A percentile compares a stretch with the other conserved stretches of the same genome.
phyloP scores from a whole-genome alignment of 2,888 invertebrate genomes.

The Meteorus colon region DNA sequence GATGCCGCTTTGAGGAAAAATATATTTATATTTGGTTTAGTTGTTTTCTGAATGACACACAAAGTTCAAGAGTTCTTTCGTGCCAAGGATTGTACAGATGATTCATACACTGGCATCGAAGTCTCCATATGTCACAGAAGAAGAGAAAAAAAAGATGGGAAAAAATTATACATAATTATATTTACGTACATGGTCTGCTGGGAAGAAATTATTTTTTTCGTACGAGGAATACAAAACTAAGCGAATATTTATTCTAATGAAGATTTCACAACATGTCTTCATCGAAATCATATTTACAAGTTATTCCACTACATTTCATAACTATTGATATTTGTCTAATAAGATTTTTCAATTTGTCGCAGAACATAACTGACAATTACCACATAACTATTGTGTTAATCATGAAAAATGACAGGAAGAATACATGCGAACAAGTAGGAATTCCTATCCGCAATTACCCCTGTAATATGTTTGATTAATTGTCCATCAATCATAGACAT shows the following conservation, averaged over 20 bases:
- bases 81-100: conserved; percentile 22
- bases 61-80: conserved; percentile 31
- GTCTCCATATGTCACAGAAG: not conserved
- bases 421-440: not conserved
- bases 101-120: conserved; percentile 25
- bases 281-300: not conserved
- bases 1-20: not conserved
- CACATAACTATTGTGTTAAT: not conserved
- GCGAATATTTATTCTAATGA: not conserved
- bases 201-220: not conserved
- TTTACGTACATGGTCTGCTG: not conserved
- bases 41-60: conserved; percentile 13
- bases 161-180: conserved; percentile 14
- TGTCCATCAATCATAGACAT: conserved; percentile 1
- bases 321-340: not conserved
- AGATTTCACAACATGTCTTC: not conserved
- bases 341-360: not conserved
- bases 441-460: not conserved
- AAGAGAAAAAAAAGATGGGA: not conserved
- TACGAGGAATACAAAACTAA: not conserved
- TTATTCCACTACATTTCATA: not conserved
- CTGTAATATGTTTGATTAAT: not conserved
- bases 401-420: not conserved
- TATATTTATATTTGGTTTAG: not conserved
- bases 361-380: not conserved